Conservation (phyloP, 1,140 invertebrate genomes). For the Philotrypesis tridentata region DNA sequence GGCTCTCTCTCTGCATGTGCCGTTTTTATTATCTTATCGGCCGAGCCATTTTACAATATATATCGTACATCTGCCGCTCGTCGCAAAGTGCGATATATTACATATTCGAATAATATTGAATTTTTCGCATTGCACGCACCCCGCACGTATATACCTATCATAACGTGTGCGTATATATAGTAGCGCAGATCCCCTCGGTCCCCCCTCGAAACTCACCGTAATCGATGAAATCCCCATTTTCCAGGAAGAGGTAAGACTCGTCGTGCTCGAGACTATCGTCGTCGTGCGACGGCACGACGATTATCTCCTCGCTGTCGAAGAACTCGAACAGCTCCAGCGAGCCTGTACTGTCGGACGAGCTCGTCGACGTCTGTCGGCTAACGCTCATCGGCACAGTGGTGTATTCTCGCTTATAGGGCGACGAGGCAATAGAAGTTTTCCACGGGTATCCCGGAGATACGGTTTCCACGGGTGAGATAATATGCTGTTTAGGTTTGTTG, state of each 20-base stretch:
- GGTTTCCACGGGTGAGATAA: constrained; percentile 57
- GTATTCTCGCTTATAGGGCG: constrained; percentile 12
- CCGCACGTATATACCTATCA: too few relatives aligned
- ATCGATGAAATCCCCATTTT: constrained; percentile 46
- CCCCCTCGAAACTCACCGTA: constrained; percentile 13
- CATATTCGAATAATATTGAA: too few relatives aligned
- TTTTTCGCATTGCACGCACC: too few relatives aligned
- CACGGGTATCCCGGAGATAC: constrained; percentile 57
- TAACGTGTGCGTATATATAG: too few relatives aligned
- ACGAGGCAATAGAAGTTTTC: constrained; percentile 46
- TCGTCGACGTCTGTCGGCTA: not conserved
- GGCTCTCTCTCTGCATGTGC: too few relatives aligned
- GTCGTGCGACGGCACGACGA: constrained; percentile 22
- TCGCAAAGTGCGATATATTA: too few relatives aligned
- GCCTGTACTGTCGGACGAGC: constrained; percentile 7
- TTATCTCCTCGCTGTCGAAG: constrained; percentile 37
- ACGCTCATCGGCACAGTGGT: constrained; percentile 41
- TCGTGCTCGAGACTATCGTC: constrained; percentile 10
- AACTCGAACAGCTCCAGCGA: constrained; percentile 25
- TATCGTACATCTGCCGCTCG: too few relatives aligned
- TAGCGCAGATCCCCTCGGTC: not conserved
- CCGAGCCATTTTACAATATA: too few relatives aligned
- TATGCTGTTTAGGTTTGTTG: constrained; percentile 35
- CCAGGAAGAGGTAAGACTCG: constrained; percentile 37
- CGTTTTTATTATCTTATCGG: not conserved